A percentile compares a stretch with the other conserved stretches of the same genome.
Evolutionary conservation across 2,113 vertebrate species (phyloP).

Genomic region (Stigmatopora argus): DNA sequence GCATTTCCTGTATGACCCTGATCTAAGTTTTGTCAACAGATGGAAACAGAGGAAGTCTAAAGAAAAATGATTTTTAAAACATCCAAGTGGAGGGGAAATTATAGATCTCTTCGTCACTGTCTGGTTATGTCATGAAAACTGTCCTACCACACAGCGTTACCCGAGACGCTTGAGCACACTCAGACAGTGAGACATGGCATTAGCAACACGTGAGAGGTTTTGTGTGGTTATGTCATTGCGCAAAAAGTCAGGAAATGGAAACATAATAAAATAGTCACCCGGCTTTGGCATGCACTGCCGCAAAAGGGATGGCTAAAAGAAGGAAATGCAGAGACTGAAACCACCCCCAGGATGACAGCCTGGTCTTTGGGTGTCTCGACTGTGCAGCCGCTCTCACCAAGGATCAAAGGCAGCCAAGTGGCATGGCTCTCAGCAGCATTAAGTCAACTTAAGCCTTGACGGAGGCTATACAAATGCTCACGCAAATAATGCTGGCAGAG

Average conservation of each 20-base stretch:
- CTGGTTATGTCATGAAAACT: slow-evolving; percentile 61
- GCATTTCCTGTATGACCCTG: slow-evolving; percentile 52
- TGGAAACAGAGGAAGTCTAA: slow-evolving; percentile 49
- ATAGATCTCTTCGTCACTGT: slow-evolving; percentile 52
- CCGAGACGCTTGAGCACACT: slow-evolving; percentile 21
- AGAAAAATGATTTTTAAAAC: slow-evolving; percentile 5
- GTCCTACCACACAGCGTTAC: slow-evolving; percentile 44
- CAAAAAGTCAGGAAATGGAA: slow-evolving; percentile 1
- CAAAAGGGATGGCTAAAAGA: slow-evolving; percentile 20
- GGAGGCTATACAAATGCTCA: slow-evolving; percentile 57
- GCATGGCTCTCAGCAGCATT: slow-evolving; percentile 50
- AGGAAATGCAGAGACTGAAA: slow-evolving; percentile 4
- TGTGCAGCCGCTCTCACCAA: slow-evolving; percentile 39
- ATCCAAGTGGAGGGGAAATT: slow-evolving; percentile 46
- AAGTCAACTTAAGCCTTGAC: slow-evolving; percentile 60
- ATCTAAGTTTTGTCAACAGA: slow-evolving; percentile 44
- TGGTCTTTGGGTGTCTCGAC: slow-evolving; percentile 51
- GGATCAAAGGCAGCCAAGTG: slow-evolving; percentile 64
- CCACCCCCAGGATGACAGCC: slow-evolving; percentile 35
- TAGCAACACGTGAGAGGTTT: slow-evolving; percentile 30
- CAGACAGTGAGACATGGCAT: slow-evolving; percentile 43
- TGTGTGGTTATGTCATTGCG: slow-evolving; percentile 21
- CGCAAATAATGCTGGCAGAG: slow-evolving; percentile 60
- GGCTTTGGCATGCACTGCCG: slow-evolving; percentile 7
- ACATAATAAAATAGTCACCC: neutral